phyloP scores from a whole-genome alignment of 2,888 invertebrate species.

The Sinohyriopsis cumingii region DNA sequence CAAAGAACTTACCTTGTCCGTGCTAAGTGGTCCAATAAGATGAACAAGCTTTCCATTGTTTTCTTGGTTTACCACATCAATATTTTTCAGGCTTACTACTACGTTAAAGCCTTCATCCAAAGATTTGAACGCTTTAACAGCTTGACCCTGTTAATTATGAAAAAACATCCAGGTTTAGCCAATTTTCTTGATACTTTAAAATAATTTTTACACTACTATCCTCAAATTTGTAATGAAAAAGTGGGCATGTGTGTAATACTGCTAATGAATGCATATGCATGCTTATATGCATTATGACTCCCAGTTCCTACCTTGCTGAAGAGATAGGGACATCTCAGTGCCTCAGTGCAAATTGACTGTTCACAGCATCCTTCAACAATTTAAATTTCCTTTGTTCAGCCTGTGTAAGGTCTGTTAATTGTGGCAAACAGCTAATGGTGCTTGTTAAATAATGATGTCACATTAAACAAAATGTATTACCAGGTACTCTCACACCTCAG shows the following conservation, averaged over 20 bases:
- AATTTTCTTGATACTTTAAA: neutral
- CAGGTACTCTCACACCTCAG: too few species aligned
- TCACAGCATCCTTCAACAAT: too few species aligned
- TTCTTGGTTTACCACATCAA: slow-evolving; percentile 74
- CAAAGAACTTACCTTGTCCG: slow-evolving; percentile 81
- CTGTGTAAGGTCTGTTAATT: too few species aligned
- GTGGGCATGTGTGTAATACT: neutral
- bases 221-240: neutral
- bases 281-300: too few species aligned
- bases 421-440: too few species aligned
- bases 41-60: slow-evolving; percentile 86
- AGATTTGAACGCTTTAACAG: slow-evolving; percentile 85
- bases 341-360: too few species aligned
- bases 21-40: slow-evolving; percentile 81
- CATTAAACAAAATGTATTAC: too few species aligned
- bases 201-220: neutral
- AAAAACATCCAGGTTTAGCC: slow-evolving; percentile 53
- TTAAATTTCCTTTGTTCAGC: too few species aligned
- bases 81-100: slow-evolving; percentile 74
- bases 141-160: slow-evolving; percentile 77
- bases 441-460: too few species aligned
- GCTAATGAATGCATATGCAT: too few species aligned
- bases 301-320: too few species aligned
- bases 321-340: too few species aligned
- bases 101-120: slow-evolving; percentile 84